Conservation (phyloP, 1,140 invertebrate species). For the Pachyrhynchus sulphureomaculatus region DNA sequence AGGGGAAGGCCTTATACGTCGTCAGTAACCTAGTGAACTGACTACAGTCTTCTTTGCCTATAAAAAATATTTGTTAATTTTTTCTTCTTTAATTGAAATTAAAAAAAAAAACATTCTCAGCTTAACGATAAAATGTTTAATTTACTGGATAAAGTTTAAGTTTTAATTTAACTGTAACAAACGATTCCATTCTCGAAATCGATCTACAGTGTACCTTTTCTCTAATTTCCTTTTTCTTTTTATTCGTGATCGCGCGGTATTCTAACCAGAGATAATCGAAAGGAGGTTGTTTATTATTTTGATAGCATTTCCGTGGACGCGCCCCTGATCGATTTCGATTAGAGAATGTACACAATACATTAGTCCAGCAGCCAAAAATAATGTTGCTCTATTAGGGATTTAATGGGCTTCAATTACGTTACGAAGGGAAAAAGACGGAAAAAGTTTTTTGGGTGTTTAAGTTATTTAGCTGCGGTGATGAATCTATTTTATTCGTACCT, state of each 20-base stretch:
- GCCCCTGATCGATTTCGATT: conserved; percentile 19
- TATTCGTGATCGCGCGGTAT: conserved; percentile 5
- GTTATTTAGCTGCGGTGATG: conserved; percentile 9
- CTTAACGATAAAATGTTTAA: no score
- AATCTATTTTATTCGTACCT: conserved; percentile 24
- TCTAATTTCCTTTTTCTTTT: conserved; percentile 14
- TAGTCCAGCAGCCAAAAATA: conserved; percentile 19
- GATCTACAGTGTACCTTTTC: conserved; percentile 14
- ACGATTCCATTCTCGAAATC: conserved; percentile 6
- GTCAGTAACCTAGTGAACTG: no score
- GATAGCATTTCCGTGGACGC: conserved; percentile 22
- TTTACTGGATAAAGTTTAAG: neutral
- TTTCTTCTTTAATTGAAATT: no score
- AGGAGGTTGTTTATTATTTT: conserved; percentile 23
- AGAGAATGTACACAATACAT: conserved; percentile 22
- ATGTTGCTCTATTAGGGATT: conserved; percentile 18
- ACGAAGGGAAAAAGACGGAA: neutral
- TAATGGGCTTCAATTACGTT: conserved; percentile 11
- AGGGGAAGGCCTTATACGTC: no score
- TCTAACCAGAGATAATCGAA: conserved; percentile 18
- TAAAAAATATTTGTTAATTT: no score
- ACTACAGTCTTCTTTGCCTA: no score
- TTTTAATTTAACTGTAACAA: neutral
- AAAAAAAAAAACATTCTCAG: no score
- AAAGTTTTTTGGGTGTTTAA: conserved; percentile 9